Evolutionary conservation across 2,113 vertebrate species (phyloP).

Genomic region (Platycercus adscitus): DNA sequence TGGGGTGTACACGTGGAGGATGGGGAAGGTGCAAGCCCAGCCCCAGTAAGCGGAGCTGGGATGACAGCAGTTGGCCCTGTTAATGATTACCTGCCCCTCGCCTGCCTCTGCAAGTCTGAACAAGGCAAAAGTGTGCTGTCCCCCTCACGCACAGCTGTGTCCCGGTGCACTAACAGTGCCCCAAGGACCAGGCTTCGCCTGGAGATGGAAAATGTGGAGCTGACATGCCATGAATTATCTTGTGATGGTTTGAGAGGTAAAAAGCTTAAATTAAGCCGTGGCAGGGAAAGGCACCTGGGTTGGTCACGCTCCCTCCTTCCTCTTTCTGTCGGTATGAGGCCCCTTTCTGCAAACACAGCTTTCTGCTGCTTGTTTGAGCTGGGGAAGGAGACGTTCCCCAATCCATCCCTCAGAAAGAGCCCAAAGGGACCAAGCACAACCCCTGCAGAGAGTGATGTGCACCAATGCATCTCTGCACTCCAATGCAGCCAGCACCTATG

Average conservation of each 20-base stretch:
- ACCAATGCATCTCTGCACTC: background rate
- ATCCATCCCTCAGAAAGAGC: background rate
- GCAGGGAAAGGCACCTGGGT: background rate
- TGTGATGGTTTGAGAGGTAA: background rate
- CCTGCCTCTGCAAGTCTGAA: background rate
- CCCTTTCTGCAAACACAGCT: background rate
- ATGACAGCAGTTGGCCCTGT: background rate
- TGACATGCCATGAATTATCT: background rate
- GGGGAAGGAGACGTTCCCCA: background rate
- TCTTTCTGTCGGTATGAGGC: background rate
- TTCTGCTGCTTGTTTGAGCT: background rate
- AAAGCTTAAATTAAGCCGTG: background rate
- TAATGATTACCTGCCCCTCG: background rate
- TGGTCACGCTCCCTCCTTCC: background rate
- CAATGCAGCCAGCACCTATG: background rate
- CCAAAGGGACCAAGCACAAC: background rate
- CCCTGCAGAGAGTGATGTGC: background rate
- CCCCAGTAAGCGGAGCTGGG: background rate
- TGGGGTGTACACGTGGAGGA: background rate
- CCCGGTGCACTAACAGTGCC: background rate
- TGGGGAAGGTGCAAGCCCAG: background rate
- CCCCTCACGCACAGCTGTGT: fast-evolving
- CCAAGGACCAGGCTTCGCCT: background rate
- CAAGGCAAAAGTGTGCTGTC: fast-evolving
- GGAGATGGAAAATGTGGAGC: background rate